A percentile compares a stretch with the other conserved stretches of the same genome.
These are phyloP conservation scores for Apeltes quadracus DNA, from an alignment of 2,113 vertebrate species.

Conservation along the genomic window DNA sequence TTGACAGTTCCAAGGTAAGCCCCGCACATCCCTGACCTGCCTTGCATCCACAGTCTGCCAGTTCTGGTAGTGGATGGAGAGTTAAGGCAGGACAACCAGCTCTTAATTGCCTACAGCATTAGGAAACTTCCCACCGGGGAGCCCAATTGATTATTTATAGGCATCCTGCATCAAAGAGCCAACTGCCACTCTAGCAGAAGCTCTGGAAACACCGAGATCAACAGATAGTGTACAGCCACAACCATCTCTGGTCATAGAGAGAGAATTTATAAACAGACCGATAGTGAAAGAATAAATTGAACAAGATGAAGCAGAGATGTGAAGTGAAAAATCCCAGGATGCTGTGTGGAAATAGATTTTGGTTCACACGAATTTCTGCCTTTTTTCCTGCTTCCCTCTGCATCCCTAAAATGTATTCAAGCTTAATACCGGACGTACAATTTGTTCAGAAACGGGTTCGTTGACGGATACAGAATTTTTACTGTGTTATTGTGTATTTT, in stretches of 20 bases:
- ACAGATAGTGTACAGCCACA: slow-evolving; percentile 44
- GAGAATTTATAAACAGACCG: slow-evolving; percentile 30
- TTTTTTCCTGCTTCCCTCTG: slow-evolving; percentile 2
- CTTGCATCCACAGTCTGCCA: slow-evolving; percentile 31
- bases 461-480: background rate
- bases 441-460: background rate
- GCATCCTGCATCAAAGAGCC: slow-evolving; percentile 73
- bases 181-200: slow-evolving; percentile 56
- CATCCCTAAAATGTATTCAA: background rate
- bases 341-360: slow-evolving; percentile 10
- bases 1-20: slow-evolving; percentile 38
- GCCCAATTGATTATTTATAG: slow-evolving; percentile 75
- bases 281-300: slow-evolving; percentile 2
- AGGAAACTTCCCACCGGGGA: slow-evolving; percentile 63
- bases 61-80: slow-evolving; percentile 34
- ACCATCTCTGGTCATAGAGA: slow-evolving; percentile 30
- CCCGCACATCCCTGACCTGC: slow-evolving; percentile 52
- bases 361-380: background rate
- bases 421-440: background rate
- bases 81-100: slow-evolving; percentile 46
- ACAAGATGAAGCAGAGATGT: slow-evolving; percentile 8
- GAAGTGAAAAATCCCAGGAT: background rate
- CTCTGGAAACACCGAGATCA: slow-evolving; percentile 49
- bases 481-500: background rate
- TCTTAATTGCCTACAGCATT: slow-evolving; percentile 74